These are phyloP conservation scores for Nannobrachium achirus DNA, from an alignment of 2,113 vertebrate species.

Conservation along the genomic window DNA sequence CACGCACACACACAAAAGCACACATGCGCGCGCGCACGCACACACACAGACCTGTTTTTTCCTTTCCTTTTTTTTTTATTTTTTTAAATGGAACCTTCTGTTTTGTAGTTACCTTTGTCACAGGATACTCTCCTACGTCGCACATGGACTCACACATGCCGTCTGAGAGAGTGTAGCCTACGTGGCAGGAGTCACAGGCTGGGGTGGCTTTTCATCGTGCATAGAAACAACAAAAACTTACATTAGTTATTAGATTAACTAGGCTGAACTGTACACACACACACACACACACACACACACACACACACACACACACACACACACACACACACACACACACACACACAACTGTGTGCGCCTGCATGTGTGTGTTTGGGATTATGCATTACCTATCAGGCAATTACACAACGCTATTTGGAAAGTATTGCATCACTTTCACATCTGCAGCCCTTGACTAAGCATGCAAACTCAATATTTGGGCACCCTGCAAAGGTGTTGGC, in stretches of 20 bases:
- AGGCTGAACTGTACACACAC: background rate
- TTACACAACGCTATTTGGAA: background rate
- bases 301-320: too few relatives aligned
- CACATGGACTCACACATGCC: slow-evolving; percentile 83
- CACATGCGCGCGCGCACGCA: too few relatives aligned
- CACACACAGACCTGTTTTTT: too few relatives aligned
- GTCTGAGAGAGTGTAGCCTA: slow-evolving; percentile 79
- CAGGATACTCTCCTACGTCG: slow-evolving; percentile 79
- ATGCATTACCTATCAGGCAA: too few relatives aligned
- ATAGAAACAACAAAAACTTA: background rate
- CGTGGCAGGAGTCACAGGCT: slow-evolving; percentile 85
- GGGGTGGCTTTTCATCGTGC: slow-evolving; percentile 74
- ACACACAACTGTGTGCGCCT: background rate
- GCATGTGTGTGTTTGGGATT: background rate
- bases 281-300: too few relatives aligned
- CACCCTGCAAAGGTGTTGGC: too few relatives aligned
- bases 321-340: too few relatives aligned
- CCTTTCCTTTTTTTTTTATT: too few relatives aligned
- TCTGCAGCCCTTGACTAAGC: too few relatives aligned
- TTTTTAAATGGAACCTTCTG: slow-evolving; percentile 13
- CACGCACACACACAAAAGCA: too few relatives aligned
- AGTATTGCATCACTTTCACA: background rate
- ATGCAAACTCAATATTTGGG: too few relatives aligned
- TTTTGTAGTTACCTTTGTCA: slow-evolving; percentile 73
- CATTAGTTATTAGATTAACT: background rate